A percentile compares a stretch with the other conserved stretches of the same genome.
Conservation (phyloP, 2,888 invertebrate species). For the Onchidella celtica region DNA sequence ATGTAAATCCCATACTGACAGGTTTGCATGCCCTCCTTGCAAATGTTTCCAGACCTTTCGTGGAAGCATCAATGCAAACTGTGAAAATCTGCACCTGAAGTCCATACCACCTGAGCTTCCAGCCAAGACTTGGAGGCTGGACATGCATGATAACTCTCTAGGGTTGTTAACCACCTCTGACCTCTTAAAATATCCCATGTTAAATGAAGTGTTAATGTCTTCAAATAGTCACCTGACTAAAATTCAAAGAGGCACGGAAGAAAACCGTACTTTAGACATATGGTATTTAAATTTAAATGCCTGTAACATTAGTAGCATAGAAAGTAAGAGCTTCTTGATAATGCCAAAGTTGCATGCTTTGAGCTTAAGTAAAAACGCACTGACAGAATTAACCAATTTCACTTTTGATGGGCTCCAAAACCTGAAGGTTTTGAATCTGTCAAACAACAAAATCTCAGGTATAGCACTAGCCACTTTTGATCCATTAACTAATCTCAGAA, state of each 20-base stretch:
- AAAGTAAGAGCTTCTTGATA: background rate
- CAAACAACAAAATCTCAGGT: background rate
- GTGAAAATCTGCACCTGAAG: background rate
- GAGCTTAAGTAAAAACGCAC: background rate
- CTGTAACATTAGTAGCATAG: background rate
- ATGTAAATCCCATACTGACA: too few species aligned
- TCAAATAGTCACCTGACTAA: background rate
- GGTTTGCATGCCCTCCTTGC: background rate
- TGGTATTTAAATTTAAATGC: background rate
- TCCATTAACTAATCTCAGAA: background rate
- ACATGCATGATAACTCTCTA: background rate
- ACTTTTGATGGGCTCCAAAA: background rate
- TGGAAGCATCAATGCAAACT: constrained; percentile 2
- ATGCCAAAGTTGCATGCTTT: background rate
- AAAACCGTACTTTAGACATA: background rate
- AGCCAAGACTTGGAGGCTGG: background rate
- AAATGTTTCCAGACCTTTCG: background rate
- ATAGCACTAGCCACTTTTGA: background rate
- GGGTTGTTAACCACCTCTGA: background rate
- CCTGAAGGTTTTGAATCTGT: background rate
- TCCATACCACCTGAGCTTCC: background rate
- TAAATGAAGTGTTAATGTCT: background rate
- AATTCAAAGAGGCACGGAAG: background rate
- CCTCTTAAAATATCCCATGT: background rate
- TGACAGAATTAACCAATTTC: background rate